These are phyloP conservation scores for Grammomys dolichurus DNA, from an alignment of 2,113 vertebrate species.

Conservation along the genomic window DNA sequence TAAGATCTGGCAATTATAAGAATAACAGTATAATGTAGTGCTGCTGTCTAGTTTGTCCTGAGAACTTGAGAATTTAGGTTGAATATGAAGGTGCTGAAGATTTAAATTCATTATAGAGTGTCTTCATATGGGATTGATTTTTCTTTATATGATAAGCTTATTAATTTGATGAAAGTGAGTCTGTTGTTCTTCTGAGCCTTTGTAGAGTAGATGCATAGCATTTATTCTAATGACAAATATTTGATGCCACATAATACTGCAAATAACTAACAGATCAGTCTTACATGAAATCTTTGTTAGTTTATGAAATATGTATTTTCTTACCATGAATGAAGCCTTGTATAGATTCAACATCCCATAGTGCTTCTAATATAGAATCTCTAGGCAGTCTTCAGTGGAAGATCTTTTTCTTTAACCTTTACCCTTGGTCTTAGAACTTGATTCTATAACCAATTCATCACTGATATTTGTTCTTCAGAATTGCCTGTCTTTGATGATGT, in stretches of 20 bases:
- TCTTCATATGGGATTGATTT: background rate
- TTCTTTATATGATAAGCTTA: constrained; percentile 49
- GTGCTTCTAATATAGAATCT: background rate
- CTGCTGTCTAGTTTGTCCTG: background rate
- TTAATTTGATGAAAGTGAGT: constrained; percentile 18
- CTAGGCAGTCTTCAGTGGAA: background rate
- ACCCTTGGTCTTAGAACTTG: background rate
- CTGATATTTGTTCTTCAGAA: background rate
- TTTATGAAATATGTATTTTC: background rate
- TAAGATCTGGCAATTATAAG: background rate
- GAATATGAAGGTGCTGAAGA: constrained; percentile 2
- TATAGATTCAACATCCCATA: background rate
- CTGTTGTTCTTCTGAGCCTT: constrained; percentile 53
- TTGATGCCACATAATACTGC: constrained; percentile 11
- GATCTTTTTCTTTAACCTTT: background rate
- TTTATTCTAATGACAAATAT: constrained; percentile 57
- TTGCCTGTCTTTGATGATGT: background rate
- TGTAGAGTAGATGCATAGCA: constrained; percentile 14
- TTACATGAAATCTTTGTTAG: background rate
- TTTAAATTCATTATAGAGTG: constrained; percentile 46
- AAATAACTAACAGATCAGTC: constrained; percentile 38
- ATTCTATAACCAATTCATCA: background rate
- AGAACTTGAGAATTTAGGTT: constrained; percentile 36
- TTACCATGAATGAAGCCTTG: background rate
- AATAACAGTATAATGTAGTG: background rate